These are phyloP conservation scores for Phrynocephalus versicolor DNA, from an alignment of 2,113 vertebrate genomes.

Conservation along the genomic window DNA sequence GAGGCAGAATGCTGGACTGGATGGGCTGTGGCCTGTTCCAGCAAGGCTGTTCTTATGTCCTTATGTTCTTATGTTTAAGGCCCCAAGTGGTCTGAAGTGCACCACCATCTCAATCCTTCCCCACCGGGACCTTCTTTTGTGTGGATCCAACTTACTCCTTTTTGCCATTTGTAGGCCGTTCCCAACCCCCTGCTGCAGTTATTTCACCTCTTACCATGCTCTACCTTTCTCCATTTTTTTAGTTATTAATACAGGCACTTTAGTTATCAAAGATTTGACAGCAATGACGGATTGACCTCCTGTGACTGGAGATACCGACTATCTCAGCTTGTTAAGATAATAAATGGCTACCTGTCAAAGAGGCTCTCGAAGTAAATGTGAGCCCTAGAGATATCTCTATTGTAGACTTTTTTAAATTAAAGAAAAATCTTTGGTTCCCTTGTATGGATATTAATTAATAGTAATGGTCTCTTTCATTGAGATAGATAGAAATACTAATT, in stretches of 20 bases:
- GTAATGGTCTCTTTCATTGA: constrained; percentile 76
- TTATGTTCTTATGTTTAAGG: too few species aligned
- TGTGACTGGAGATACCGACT: constrained; percentile 57
- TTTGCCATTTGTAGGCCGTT: constrained; percentile 38
- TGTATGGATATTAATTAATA: constrained; percentile 76
- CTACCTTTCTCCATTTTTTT: constrained; percentile 46
- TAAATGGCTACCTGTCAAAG: constrained; percentile 70
- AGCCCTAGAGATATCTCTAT: constrained; percentile 70
- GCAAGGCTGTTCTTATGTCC: too few species aligned
- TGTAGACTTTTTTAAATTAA: constrained; percentile 56
- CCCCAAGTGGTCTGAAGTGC: constrained; percentile 13
- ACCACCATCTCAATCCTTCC: not conserved
- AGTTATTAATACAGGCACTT: constrained; percentile 67
- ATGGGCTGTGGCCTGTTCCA: too few species aligned
- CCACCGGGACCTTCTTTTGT: constrained; percentile 18
- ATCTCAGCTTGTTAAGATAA: constrained; percentile 70
- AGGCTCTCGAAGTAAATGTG: constrained; percentile 64
- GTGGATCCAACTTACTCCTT: not conserved
- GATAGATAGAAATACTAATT: constrained; percentile 75
- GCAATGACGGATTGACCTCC: constrained; percentile 63
- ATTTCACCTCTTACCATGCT: constrained; percentile 25
- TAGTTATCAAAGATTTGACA: constrained; percentile 67
- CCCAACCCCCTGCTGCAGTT: constrained; percentile 31
- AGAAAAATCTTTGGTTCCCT: constrained; percentile 51
- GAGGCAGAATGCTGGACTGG: too few species aligned